These are phyloP conservation scores for Steinernema carpocapsae DNA, from an alignment of 2,888 invertebrate genomes.

Conservation along the genomic window DNA sequence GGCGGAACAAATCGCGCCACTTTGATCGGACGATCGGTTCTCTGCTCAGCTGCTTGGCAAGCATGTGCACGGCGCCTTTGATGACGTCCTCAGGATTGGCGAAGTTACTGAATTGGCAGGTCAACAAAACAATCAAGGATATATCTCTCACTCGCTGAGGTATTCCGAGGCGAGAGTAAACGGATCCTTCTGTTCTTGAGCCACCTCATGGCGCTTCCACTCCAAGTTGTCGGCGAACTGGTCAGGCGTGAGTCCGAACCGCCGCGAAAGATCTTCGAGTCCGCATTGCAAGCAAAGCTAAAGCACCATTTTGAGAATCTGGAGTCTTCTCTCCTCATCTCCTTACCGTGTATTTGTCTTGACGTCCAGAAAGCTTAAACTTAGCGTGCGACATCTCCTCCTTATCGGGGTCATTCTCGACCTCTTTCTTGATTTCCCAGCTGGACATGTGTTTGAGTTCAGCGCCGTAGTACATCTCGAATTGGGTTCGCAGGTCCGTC, in stretches of 20 bases:
- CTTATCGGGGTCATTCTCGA: conserved; percentile 37
- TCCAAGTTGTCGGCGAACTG: conserved; percentile 94
- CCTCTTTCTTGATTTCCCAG: conserved; percentile 51
- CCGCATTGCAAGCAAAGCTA: conserved; percentile 61
- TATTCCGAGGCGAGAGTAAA: conserved; percentile 82
- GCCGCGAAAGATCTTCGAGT: conserved; percentile 72
- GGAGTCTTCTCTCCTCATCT: neutral
- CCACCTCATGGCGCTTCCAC: conserved; percentile 89
- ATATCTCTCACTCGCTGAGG: conserved; percentile 58
- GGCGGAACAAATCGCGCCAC: conserved; percentile 71
- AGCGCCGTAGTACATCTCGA: conserved; percentile 86
- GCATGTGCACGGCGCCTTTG: conserved; percentile 89
- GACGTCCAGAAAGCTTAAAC: conserved; percentile 51
- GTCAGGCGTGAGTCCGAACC: conserved; percentile 89
- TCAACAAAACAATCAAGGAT: neutral
- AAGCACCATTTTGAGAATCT: neutral
- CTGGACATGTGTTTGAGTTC: conserved; percentile 70
- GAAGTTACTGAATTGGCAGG: conserved; percentile 72
- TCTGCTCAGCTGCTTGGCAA: conserved; percentile 87
- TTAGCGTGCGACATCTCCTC: conserved; percentile 39
- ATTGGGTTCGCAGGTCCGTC: conserved; percentile 89
- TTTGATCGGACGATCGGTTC: conserved; percentile 80
- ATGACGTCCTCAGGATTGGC: conserved; percentile 81
- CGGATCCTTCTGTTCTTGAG: conserved; percentile 86
- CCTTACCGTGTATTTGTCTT: conserved; percentile 52